Base-by-base conservation (phyloP, 2,888 invertebrate species). In the Lycocerus yunnanus region DNA sequence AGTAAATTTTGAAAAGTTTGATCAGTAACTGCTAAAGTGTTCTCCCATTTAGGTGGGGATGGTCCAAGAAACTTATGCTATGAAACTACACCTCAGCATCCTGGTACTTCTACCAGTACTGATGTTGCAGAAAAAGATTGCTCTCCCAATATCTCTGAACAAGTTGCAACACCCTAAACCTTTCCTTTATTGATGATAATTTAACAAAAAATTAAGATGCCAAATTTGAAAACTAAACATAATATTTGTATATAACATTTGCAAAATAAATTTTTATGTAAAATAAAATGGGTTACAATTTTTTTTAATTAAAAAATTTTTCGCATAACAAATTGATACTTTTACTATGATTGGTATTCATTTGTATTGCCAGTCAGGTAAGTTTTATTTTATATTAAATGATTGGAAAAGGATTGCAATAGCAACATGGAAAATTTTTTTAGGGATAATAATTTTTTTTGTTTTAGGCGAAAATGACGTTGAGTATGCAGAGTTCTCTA, bases 381-480 rank as follows among this genome's bases (percentile, higher is more conserved):
- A 43, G 43, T 43, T 43, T 43, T 43, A n/a, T 43, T 43, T 43
- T 43, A 43, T n/a, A n/a, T 43, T 24, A 24, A 10, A 43, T 43
- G 43, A 43, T 43, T n/a, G n/a, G 6, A 43, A 43, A 43, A 43
- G 43, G n/a, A 43, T 43, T 43, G n/a, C n/a, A 43, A n/a, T 43
- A 6, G n/a, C n/a, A n/a, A 43, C n/a, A n/a, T n/a, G n/a, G 13
- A 1, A 1, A n/a, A 11, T n/a, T 43, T 43, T 24, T 43, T 43
- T n/a, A n/a, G 6, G 6, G n/a, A 43, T 43, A 43, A 43, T n/a
- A 43, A 6, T 43, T 6, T 43, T 13, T 43, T 43, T 16, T 58
- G 16, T 78, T 78, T 20, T 81, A 88, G 90, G 91, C 77, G 93
- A 93, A 84, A 93, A 93, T 82, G 93, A 93, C 84, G 91, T 93